Evolutionary conservation across 2,113 vertebrate genomes (phyloP).

Genomic region (Ascaphus truei): DNA sequence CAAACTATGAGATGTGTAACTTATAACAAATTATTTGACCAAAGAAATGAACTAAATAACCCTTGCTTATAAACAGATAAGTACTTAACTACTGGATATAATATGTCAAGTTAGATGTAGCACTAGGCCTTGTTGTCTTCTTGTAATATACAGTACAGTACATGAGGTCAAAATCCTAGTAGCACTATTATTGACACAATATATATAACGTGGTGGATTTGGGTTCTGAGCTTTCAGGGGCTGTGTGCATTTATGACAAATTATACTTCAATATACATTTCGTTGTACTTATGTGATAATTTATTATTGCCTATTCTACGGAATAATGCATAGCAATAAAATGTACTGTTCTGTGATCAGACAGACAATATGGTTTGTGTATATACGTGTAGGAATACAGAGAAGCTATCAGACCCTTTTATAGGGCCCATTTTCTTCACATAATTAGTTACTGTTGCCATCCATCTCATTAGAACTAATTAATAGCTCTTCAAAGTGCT

Average conservation of each 20-base stretch:
- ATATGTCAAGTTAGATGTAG: too few relatives aligned
- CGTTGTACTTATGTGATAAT: neutral
- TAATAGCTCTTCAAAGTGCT: constrained; percentile 35
- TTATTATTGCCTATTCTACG: neutral
- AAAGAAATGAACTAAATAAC: too few relatives aligned
- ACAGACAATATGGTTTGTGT: constrained; percentile 28
- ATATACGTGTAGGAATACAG: constrained; percentile 29
- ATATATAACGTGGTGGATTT: too few relatives aligned
- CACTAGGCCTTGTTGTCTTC: too few relatives aligned
- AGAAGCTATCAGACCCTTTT: constrained; percentile 33
- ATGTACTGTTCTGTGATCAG: constrained; percentile 27
- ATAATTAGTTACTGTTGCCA: constrained; percentile 37
- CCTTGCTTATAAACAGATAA: too few relatives aligned
- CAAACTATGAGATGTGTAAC: neutral
- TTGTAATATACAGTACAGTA: too few relatives aligned
- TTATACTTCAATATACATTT: neutral
- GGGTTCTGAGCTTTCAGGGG: too few relatives aligned
- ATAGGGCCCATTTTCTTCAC: constrained; percentile 32
- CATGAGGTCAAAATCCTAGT: too few relatives aligned
- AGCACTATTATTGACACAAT: too few relatives aligned
- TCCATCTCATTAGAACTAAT: constrained; percentile 39
- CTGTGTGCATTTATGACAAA: too few relatives aligned
- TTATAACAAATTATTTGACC: neutral
- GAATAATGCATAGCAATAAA: constrained; percentile 11
- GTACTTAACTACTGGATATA: too few relatives aligned